These are phyloP conservation scores for Halichoerus grypus DNA, from an alignment of 2,113 vertebrate species.

Conservation along the genomic window DNA sequence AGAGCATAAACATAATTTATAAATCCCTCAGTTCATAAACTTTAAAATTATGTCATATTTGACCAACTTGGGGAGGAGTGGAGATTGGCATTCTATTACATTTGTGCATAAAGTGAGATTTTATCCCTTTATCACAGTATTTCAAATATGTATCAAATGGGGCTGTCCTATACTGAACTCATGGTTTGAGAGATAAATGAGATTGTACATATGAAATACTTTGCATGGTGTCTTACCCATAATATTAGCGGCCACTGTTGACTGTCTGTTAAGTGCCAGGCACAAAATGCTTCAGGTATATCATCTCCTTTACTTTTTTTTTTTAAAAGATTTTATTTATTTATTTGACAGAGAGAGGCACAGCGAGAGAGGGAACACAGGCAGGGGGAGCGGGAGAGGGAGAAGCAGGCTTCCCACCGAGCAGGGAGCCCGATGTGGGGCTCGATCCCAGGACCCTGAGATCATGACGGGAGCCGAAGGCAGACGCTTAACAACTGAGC, in stretches of 20 bases:
- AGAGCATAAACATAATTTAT: not conserved
- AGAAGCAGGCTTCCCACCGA: no score
- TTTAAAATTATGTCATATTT: slow-evolving; percentile 29
- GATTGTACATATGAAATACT: not conserved
- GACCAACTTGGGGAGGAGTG: not conserved
- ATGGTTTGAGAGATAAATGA: not conserved
- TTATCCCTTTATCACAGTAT: not conserved
- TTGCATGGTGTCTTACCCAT: not conserved
- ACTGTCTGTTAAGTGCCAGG: not conserved
- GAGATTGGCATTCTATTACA: not conserved
- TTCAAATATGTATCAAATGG: not conserved
- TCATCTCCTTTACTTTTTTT: not conserved
- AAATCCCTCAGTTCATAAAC: slow-evolving; percentile 15
- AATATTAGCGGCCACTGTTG: not conserved
- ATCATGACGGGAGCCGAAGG: no score
- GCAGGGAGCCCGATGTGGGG: no score
- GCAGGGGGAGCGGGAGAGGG: no score
- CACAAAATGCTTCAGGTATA: not conserved
- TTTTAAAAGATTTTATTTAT: no score
- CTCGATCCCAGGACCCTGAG: no score
- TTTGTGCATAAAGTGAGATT: not conserved
- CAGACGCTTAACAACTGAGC: no score
- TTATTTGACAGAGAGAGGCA: no score
- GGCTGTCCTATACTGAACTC: not conserved
- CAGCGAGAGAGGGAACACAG: no score